Conservation (phyloP, 2,797 vertebrate genomes). For the Coregonus suidteri region DNA sequence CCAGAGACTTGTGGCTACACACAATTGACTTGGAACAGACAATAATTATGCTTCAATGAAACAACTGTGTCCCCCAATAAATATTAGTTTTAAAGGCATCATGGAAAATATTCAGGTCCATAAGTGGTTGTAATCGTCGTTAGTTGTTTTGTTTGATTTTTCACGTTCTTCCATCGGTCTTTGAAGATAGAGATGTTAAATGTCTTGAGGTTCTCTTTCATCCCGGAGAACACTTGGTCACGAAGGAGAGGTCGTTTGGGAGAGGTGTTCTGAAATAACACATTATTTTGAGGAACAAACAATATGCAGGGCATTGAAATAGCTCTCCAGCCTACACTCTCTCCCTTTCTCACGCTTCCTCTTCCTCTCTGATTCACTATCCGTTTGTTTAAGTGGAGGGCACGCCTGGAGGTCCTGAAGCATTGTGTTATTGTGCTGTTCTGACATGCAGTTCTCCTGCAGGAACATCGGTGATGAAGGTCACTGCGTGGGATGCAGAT, state of each 20-base stretch:
- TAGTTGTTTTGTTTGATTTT: constrained; percentile 59
- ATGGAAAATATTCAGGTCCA: constrained; percentile 39
- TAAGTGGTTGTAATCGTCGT: constrained; percentile 50
- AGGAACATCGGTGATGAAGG: constrained; percentile 98
- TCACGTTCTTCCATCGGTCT: constrained; percentile 42
- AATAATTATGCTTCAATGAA: constrained; percentile 49
- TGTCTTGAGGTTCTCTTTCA: constrained; percentile 52
- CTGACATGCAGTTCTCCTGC: constrained; percentile 28
- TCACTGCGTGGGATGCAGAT: constrained; percentile 93
- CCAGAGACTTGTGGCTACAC: constrained; percentile 48
- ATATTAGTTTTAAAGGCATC: constrained; percentile 36
- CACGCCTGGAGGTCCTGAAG: not conserved
- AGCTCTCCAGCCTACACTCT: not conserved
- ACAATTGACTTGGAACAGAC: constrained; percentile 46
- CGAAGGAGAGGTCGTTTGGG: constrained; percentile 17
- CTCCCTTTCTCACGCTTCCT: not conserved
- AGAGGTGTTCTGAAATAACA: not conserved
- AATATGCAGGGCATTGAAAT: not conserved
- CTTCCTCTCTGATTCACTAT: not conserved
- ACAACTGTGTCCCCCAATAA: constrained; percentile 29
- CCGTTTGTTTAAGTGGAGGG: not conserved
- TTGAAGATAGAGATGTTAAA: constrained; percentile 51
- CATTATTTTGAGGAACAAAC: not conserved
- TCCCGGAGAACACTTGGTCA: constrained; percentile 28
- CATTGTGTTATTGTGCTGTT: not conserved